Base-by-base conservation (phyloP, 2,888 invertebrate genomes). In the Drosophila antonietae region DNA sequence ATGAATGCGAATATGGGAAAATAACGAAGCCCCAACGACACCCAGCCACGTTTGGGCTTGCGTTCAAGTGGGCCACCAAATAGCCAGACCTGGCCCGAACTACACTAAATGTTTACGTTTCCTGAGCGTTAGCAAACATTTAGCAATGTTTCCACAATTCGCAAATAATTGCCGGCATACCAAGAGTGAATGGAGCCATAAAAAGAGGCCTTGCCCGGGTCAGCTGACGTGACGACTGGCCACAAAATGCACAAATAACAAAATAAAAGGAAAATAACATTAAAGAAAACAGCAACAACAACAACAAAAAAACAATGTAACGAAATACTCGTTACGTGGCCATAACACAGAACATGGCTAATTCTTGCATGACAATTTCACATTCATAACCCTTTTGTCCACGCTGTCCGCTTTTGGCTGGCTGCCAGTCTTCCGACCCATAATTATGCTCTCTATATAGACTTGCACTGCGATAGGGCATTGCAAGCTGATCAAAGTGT, bases 281-380 rank as follows among this genome's bases (percentile, higher is more conserved):
- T 53, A 15, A 14, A 59, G 53, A 37, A 52, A 28, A 28, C 28
- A 28, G 47, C 49, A 23, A 47, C 20, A 20, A 20, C 20, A 20
- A 20, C 1, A 9, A 55, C 20, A 57, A 52, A 23, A 66, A 33
- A 60, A 57, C 43, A 74, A 70, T 87, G 82, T 85, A 77, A 72
- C 82, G 65, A 87, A 78, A 78, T 78, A 78, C 78, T 82, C 80
- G 84, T 73, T 61, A 86, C 70, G 79, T 78, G 79, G 81, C 81
- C 78, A 83, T 63, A 89, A 74, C 80, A 88, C 72, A 88, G 78
- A 89, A 90, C 87, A 85, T 83, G 81, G 88, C 89, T 91, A 91
- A 91, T 90, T 91, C 91, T 91, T 87, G 91, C 91, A 91, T 91
- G 91, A 91, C 91, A 91, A 90, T 86, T 89, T 80, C 91, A 90